Base-by-base conservation (phyloP, 1,140 invertebrate species). In the Anastrepha obliqua region DNA sequence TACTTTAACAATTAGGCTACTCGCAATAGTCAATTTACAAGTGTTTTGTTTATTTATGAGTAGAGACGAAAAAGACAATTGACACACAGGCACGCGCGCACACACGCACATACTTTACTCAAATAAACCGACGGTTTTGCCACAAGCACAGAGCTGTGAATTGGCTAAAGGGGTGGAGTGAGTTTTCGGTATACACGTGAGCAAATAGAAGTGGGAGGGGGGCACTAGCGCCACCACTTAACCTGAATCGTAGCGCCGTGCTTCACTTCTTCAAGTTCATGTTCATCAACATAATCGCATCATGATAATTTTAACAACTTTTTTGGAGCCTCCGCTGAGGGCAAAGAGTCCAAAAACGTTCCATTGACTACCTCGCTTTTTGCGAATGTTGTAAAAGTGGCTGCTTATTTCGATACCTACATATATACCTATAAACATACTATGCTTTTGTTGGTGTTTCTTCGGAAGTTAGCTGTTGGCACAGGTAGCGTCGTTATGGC, bases 201-300 rank as follows among this genome's bases (percentile, higher is more conserved):
- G 60, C 17, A 15, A 11, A 20, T 64, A 64, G 62, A 20, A 20
- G 8, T 3, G 29, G 29, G 29, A 39, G 20, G 20, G 20, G 29
- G 9, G 29, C 29, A n/a, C 11, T 13, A 67, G n/a, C n/a, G 65
- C 20, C 9, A 20, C 29, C 65, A 20, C 39, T 67, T 67, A 29
- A 29, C 29, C 29, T 29, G 29, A 29, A 29, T 29, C 29, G 29
- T 29, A 29, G 29, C 29, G 65, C 20, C 39, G 20, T 67, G 65
- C 65, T 29, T 67, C 65, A 67, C 20, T 67, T 67, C 9, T 67
- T 67, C 65, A 67, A 67, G 20, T 67, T 42, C 65, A 20, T 67
- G 65, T 67, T 67, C 65, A 67, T 67, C 65, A 29, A 67, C 65
- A 67, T 67, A 67, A 67, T 67, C 65, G 29, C 65, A 67, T 67